Base-by-base conservation (phyloP, 1,140 invertebrate genomes). In the Bathynomus jamesi region DNA sequence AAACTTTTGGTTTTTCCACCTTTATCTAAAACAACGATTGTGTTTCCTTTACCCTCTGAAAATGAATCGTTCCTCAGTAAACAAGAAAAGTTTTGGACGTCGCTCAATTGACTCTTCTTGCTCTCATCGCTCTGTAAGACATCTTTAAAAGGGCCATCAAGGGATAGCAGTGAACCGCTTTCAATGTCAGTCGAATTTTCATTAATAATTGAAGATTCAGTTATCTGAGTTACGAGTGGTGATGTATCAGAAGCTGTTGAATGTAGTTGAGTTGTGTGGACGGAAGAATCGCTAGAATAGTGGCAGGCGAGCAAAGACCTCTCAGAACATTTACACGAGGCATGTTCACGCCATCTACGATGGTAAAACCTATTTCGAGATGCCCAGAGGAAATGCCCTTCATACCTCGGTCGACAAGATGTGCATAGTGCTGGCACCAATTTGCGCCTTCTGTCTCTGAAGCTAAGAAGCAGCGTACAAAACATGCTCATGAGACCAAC, bases 401-500 rank as follows among this genome's bases (percentile, higher is more conserved):
- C 40, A 5, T 53, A 21, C 21, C 21, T 53, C 21, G 40, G 40
- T 11, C 40, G 40, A 21, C 40, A 53, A 3, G 40, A 53, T 1
- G 40, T 53, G 21, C 40, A 53, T 21, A 53, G 5, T 17, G 40
- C 40, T 53, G 40, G 40, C 11, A 53, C 40, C 11, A 53, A 21
- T 53, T 53, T 53, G 21, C 40, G 40, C 5, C 40, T 53, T 53
- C 21, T 53, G 63, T 74, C 72, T 28, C 72, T 60, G 68, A 70
- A 70, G 29, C 65, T 74, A n/a, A 70, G 64, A 17, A 64, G 61
- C 4, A 74, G 30, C 1, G 72, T 69, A 28, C 68, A 70, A 10
- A 68, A 68, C 72, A 74, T 70, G 21, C 72, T 65, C 27, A 66
- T 65, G n/a, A 64, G 31, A 10, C 72, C 72, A 1, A 74, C 40